phyloP scores from a whole-genome alignment of 2,113 vertebrate genomes.

The Vimba vimba region DNA sequence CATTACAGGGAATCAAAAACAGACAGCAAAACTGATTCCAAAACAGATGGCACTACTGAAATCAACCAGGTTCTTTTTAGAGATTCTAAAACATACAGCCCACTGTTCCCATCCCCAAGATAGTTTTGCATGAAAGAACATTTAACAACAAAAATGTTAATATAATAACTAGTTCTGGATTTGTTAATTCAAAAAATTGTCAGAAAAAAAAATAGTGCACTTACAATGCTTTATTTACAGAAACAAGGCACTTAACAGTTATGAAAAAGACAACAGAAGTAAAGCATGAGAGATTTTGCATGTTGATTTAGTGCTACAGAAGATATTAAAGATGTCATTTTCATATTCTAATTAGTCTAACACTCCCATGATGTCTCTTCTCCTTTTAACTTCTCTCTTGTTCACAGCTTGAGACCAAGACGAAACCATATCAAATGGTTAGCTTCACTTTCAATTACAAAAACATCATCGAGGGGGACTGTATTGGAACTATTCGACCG shows the following conservation, averaged over 20 bases:
- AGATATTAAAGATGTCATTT: constrained; percentile 31
- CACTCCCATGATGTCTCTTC: constrained; percentile 4
- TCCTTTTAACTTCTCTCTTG: constrained; percentile 27
- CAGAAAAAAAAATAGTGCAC: background rate
- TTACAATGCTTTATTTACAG: background rate
- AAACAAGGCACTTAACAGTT: background rate
- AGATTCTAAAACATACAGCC: background rate
- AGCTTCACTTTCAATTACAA: constrained; percentile 31
- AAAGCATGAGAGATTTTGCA: background rate
- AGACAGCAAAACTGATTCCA: background rate
- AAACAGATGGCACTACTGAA: background rate
- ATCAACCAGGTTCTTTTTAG: background rate
- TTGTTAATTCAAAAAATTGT: background rate
- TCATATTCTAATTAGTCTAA: constrained; percentile 34
- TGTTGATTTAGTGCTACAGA: constrained; percentile 1
- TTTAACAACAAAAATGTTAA: background rate
- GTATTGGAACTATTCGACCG: background rate
- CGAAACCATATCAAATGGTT: constrained; percentile 27
- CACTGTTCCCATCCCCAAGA: background rate
- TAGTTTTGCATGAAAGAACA: background rate
- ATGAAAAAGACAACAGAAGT: background rate
- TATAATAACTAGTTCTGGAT: background rate
- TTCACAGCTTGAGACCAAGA: constrained; percentile 22
- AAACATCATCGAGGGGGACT: background rate
- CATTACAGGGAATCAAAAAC: background rate